phyloP scores from a whole-genome alignment of 2,113 vertebrate genomes.

The Clarias macrocephalus region DNA sequence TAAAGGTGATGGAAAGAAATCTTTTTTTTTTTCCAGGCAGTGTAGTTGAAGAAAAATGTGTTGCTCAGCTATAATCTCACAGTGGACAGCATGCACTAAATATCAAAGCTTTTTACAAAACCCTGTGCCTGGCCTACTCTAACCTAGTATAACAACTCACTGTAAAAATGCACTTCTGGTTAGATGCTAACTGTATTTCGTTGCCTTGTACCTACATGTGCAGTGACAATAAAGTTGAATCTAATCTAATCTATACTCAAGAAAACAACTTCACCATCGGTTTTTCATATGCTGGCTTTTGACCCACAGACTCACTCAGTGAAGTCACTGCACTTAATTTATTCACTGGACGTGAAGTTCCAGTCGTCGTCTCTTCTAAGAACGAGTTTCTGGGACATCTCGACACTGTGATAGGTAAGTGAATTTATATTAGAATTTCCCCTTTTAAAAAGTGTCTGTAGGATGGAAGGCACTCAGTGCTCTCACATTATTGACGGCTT shows the following conservation, averaged over 20 bases:
- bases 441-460: background rate
- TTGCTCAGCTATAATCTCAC: background rate
- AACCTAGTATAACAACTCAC: too few species aligned
- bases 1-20: too few species aligned
- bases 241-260: too few species aligned
- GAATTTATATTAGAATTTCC: constrained; percentile 8
- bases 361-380: constrained; percentile 81
- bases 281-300: constrained; percentile 54
- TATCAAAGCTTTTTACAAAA: background rate
- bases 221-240: too few species aligned
- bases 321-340: constrained; percentile 82
- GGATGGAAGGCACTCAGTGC: too few species aligned
- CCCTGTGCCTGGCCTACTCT: too few species aligned
- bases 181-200: too few species aligned
- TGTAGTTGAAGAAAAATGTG: background rate
- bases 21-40: too few species aligned
- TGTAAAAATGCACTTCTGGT: too few species aligned
- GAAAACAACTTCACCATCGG: background rate
- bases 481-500: too few species aligned
- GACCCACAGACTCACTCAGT: constrained; percentile 80
- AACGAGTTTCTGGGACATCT: constrained; percentile 78
- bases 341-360: constrained; percentile 85
- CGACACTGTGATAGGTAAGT: constrained; percentile 87
- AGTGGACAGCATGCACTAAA: background rate
- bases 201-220: too few species aligned